Evolutionary conservation across 2,113 vertebrate species (phyloP).

Genomic region (Brevimyrus niger): DNA sequence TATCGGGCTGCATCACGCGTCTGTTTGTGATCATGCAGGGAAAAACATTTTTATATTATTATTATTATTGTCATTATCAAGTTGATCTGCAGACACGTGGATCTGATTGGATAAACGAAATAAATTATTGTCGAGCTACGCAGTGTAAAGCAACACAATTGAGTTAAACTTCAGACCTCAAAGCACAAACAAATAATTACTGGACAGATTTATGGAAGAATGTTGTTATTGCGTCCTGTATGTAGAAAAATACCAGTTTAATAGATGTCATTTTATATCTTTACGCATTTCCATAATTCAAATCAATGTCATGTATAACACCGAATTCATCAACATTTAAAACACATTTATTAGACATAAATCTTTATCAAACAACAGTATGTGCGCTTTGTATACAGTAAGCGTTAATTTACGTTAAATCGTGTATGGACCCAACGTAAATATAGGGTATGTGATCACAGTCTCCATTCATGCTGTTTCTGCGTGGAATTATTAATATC

Average conservation of each 20-base stretch:
- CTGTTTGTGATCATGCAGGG: conserved; percentile 59
- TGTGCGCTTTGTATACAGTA: neutral
- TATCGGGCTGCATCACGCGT: conserved; percentile 66
- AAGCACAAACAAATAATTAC: conserved; percentile 17
- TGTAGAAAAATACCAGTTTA: neutral
- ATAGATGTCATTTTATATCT: neutral
- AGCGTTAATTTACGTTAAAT: neutral
- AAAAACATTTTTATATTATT: conserved; percentile 62
- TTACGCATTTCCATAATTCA: neutral
- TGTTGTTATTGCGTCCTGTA: neutral
- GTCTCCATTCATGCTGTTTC: neutral
- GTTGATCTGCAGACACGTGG: conserved; percentile 59
- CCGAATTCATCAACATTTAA: neutral
- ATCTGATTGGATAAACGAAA: conserved; percentile 48
- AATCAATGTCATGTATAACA: neutral
- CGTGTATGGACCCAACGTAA: neutral
- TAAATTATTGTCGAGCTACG: conserved; percentile 32
- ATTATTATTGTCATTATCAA: conserved; percentile 65
- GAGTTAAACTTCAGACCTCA: conserved; percentile 20
- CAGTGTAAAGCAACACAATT: conserved; percentile 3
- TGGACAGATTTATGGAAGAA: neutral
- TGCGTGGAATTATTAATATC: neutral
- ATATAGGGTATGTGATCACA: neutral
- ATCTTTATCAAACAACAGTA: neutral
- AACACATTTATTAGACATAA: neutral